Conservation (phyloP, 2,888 invertebrate species). For the Phorcus lineatus region DNA sequence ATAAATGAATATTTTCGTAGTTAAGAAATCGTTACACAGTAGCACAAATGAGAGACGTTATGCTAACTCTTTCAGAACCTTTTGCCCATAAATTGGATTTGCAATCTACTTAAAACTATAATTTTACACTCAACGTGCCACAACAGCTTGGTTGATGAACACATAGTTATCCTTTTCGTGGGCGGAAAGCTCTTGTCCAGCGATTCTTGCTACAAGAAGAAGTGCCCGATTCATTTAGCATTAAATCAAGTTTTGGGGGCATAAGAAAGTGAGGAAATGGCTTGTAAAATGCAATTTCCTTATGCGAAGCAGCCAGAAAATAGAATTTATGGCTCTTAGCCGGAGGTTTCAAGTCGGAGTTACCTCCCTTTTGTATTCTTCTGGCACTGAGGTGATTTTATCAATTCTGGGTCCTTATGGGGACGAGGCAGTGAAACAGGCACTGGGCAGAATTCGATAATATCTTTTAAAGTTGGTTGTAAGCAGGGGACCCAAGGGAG, state of each 20-base stretch:
- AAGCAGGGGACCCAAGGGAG: neutral
- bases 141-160: too few relatives aligned
- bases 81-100: too few relatives aligned
- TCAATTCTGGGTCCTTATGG: neutral
- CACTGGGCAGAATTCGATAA: neutral
- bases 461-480: neutral
- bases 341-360: constrained; percentile 1
- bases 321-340: constrained; percentile 12
- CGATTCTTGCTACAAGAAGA: neutral
- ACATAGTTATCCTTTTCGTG: too few relatives aligned
- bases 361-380: neutral
- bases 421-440: neutral
- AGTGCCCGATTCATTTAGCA: neutral
- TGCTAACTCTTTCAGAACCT: too few relatives aligned
- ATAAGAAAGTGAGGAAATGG: constrained; percentile 6
- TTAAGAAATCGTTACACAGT: too few relatives aligned
- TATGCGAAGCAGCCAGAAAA: neutral
- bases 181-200: neutral
- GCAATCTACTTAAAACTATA: too few relatives aligned
- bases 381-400: constrained; percentile 4
- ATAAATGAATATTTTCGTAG: too few relatives aligned
- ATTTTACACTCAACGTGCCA: too few relatives aligned
- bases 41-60: too few relatives aligned
- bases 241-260: constrained; percentile 12
- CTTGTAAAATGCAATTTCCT: constrained; percentile 11